Evolutionary conservation across 2,113 vertebrate species (phyloP), one percentile per base, ranked within the genome.

Genomic region (Bubo blakistoni): DNA sequence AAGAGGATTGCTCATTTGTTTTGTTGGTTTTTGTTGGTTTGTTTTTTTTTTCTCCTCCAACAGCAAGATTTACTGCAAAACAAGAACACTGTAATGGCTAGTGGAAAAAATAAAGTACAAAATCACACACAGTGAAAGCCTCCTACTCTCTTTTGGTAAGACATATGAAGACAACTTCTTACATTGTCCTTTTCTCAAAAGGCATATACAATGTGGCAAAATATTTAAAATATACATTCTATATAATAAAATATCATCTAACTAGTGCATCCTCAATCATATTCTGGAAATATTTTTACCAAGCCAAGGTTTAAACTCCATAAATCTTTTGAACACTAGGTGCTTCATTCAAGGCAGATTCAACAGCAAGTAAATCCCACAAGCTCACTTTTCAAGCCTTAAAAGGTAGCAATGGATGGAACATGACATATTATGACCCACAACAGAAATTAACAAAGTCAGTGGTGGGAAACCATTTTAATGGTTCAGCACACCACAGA

Each of bases 221-320:
- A 96, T 77, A 93, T 96, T 94, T 96, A 93, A 96, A 92, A 96
- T 91, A 94, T 96, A 97, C 84, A 97, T 91, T 96, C 93, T 92
- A 70, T 92, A 85, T 98, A 92, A 96, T 95, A 96, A 97, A 96
- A 92, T 92, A 91, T 90, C 91, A 89, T 97, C 94, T 96, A 91
- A 86, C 95, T 96, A 94, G 62, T 96, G 95, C 89, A 88, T 96
- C 76, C 78, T 96, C 86, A 95, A 81, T 97, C 66, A 92, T 96
- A 92, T 90, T 67, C 88, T 96, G 90, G 86, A 92, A 97, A 88
- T 94, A 95, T 67, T 93, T 54, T 96, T 95, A 94, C 79, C 90
- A 90, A 96, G 92, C 69, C 85, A 97, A 92, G 71, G 62, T 87
- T 94, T 94, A 82, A 94, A 91, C 92, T 91, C 73, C 81, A 80